Evolutionary conservation across 2,888 invertebrate genomes (phyloP), one percentile per base, ranked within the genome.

Genomic region (Drosophila algonquin): DNA sequence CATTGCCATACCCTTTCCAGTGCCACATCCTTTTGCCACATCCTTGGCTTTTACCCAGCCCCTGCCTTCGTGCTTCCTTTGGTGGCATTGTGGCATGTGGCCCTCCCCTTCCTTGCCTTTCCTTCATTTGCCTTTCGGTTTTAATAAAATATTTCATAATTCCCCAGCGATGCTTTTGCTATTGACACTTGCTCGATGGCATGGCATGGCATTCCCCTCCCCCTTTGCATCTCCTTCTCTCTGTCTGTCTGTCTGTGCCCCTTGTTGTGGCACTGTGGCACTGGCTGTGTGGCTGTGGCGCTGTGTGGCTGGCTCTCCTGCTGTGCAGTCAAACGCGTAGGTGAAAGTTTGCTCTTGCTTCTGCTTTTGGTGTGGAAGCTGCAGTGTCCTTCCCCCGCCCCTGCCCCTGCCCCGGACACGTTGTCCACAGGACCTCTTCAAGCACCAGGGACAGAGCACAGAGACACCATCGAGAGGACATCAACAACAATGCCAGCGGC

Each of bases 91-190:
- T 35, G 40, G 40, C 40, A 14, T 40, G 40, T n/a, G 40, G 35
- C n/a, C 32, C 21, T 21, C 35, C 32, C 7, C 27, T 8, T 7
- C 65, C 63, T 57, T 48, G 50, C 30, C 24, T 57, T 48, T 50
- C 30, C 16, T 72, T 57, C 75, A 74, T 67, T 80, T 77, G 63
- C 63, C 80, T 78, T 67, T 86, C 84, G 78, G 75, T 85, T 87
- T 87, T 85, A 87, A 87, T 86, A 85, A 86, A 86, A 87, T 81
- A 86, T 83, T 83, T 87, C 83, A 86, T 87, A 87, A 86, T 78
- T 86, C 81, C 81, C 76, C 74, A n/a, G 40, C 79, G 55, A 24
- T 82, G 77, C 73, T 84, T 77, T 88, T 88, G 88, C 81, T 80
- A 87, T 87, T 87, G 86, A 88, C 86, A 87, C 88, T 81, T 83